Base-by-base conservation (phyloP, 1,140 invertebrate genomes). In the Trypoxylus dichotomus region DNA sequence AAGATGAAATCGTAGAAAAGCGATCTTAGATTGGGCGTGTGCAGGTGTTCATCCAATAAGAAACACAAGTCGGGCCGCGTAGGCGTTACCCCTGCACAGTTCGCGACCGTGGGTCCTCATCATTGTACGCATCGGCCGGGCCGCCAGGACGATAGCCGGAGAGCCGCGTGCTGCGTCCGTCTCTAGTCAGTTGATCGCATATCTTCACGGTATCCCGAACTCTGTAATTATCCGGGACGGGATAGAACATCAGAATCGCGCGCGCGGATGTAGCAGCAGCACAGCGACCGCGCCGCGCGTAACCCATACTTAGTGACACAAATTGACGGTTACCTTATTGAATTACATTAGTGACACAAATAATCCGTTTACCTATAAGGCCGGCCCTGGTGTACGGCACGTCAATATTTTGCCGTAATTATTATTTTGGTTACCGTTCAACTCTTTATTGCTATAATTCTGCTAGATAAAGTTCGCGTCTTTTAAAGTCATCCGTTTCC, bases 11-110 rank as follows among this genome's bases (percentile, higher is more conserved):
- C 27, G 25, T 25, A 68, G 60, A 68, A 68, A 68, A 68, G 60
- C 60, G 13, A 25, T 68, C 60, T 68, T 41, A 42, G n/a, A 41
- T 74, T 77, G 78, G 81, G 81, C 81, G 81, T 82, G 77, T 76
- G 79, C 81, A 80, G 80, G 79, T 83, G 81, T 74, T 79, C 79
- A 80, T 82, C 83, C 83, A 84, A 83, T 79, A 77, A 80, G 80
- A 80, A 79, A 76, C 80, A 79, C 76, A 76, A 80, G 80, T 77
- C 82, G 83, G 83, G 81, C 74, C 82, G 83, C 84, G 84, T 80
- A 83, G 84, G 84, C 84, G 84, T 82, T 79, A 77, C 78, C 76
- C 77, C n/a, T 77, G 74, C 72, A 74, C 41, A 75, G 78, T 73
- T 74, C 74, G 78, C 79, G 60, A 80, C 75, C 73, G 32, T 72